Evolutionary conservation across 2,113 vertebrate species (phyloP).

Genomic region (Notothenia coriiceps): DNA sequence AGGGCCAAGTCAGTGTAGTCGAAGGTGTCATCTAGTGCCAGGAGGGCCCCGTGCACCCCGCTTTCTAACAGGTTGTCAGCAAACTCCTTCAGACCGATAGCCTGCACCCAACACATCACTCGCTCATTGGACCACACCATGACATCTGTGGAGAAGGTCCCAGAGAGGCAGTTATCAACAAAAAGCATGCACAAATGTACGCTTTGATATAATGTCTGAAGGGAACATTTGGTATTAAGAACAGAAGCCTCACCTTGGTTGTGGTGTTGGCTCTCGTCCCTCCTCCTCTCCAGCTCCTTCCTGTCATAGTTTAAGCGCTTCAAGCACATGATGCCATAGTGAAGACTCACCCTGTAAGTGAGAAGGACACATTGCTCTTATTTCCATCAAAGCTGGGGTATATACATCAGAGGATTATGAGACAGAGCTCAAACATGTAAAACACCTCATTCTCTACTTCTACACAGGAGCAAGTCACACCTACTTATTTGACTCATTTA

Average conservation of each 20-base stretch:
- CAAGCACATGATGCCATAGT: constrained; percentile 96
- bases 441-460: no score
- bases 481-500: no score
- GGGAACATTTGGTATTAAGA: not conserved
- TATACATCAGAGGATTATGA: not conserved
- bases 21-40: constrained; percentile 94
- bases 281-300: constrained; percentile 92
- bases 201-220: not conserved
- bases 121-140: constrained; percentile 97
- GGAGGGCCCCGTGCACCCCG: constrained; percentile 91
- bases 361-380: not conserved
- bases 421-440: no score
- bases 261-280: constrained; percentile 92
- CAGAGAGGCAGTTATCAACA: not conserved
- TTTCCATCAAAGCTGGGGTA: constrained; percentile 1
- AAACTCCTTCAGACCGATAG: constrained; percentile 93
- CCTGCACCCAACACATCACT: constrained; percentile 95
- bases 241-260: constrained; percentile 85
- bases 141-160: constrained; percentile 83
- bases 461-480: no score
- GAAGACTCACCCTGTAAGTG: constrained; percentile 89
- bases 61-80: constrained; percentile 93
- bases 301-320: constrained; percentile 95
- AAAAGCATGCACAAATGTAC: not conserved
- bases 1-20: constrained; percentile 93